A percentile compares a stretch with the other conserved stretches of the same genome.
Conservation (phyloP, 2,113 vertebrate genomes). For the Xenopus tropicalis region DNA sequence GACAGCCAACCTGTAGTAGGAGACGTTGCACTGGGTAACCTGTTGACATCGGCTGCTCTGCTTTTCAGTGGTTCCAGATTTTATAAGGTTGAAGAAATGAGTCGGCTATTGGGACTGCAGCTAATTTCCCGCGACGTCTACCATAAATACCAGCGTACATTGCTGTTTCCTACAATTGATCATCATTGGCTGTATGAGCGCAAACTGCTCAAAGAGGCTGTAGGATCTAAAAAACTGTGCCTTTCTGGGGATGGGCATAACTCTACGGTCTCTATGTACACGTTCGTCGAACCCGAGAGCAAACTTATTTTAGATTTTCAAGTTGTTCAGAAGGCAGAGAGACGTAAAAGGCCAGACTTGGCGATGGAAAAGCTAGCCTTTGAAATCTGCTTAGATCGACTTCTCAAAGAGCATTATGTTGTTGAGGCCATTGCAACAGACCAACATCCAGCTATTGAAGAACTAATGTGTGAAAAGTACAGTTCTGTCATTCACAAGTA, state of each 20-base stretch:
- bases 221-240: neutral
- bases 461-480: neutral
- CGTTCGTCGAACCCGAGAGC: neutral
- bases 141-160: neutral
- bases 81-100: neutral
- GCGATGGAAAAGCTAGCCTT: neutral
- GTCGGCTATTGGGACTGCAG: neutral
- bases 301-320: constrained; percentile 4
- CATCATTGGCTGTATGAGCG: neutral
- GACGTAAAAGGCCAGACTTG: too few species aligned
- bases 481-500: neutral
- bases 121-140: neutral
- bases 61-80: neutral
- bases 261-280: neutral
- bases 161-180: neutral
- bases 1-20: neutral
- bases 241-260: neutral
- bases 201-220: neutral
- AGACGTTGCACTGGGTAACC: neutral
- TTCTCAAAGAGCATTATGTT: neutral
- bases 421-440: neutral
- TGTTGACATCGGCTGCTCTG: neutral
- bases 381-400: neutral
- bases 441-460: neutral
- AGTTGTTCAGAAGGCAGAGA: neutral